phyloP scores from a whole-genome alignment of 1,140 invertebrate genomes.

The Calliphora vicina region DNA sequence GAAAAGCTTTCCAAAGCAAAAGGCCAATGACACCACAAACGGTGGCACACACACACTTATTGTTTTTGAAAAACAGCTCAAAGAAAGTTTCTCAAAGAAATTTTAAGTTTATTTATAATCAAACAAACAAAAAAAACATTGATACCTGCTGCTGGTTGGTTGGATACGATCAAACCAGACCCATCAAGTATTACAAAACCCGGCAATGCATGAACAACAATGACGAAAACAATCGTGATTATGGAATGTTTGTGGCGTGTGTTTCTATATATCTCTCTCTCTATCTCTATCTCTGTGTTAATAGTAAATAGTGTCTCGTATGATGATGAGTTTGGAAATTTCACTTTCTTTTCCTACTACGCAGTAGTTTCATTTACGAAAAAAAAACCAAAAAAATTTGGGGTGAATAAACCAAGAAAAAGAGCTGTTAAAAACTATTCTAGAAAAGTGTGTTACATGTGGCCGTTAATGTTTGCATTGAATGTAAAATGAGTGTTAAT shows the following conservation, averaged over 20 bases:
- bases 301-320: no score
- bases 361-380: no score
- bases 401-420: no score
- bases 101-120: background rate
- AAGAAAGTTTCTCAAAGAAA: background rate
- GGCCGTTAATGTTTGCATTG: no score
- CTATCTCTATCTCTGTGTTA: no score
- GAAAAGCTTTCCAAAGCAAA: slow-evolving; percentile 1
- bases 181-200: background rate
- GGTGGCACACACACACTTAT: background rate
- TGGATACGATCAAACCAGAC: background rate
- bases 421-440: no score
- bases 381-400: no score
- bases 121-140: background rate
- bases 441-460: no score
- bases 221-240: slow-evolving; percentile 3
- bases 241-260: background rate
- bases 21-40: background rate
- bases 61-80: background rate
- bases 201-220: background rate
- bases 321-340: no score
- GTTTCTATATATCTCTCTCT: background rate
- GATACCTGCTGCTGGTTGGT: background rate
- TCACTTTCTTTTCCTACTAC: no score
- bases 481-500: no score